Percentiles rank a stretch among this genome's conserved stretches.
Evolutionary conservation across 2,797 vertebrate genomes (phyloP).

Genomic region (Protonibea diacanthus): DNA sequence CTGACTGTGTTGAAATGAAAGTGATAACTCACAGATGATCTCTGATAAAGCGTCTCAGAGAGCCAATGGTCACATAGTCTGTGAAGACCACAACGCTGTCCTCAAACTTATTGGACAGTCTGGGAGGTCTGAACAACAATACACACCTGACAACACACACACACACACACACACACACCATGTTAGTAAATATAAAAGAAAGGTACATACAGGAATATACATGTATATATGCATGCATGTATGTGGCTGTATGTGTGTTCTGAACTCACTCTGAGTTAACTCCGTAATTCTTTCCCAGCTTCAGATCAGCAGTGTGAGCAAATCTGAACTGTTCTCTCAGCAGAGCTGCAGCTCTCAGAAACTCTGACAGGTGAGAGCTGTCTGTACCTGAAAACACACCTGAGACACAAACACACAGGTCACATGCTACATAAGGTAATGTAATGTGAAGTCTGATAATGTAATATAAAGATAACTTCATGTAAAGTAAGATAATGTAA

Average conservation of each 20-base stretch:
- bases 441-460: too few species aligned
- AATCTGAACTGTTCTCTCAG: constrained; percentile 85
- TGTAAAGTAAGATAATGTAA: neutral
- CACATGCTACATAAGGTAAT: neutral
- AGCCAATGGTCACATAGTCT: constrained; percentile 72
- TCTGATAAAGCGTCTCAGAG: constrained; percentile 84
- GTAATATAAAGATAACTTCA: too few species aligned
- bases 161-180: constrained; percentile 1
- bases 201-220: too few species aligned
- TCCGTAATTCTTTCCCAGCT: constrained; percentile 58
- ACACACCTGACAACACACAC: constrained; percentile 69
- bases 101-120: constrained; percentile 82
- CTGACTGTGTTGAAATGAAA: neutral
- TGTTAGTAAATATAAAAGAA: too few species aligned
- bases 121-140: constrained; percentile 81
- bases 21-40: constrained; percentile 77
- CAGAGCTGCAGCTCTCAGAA: constrained; percentile 78
- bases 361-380: constrained; percentile 73
- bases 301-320: constrained; percentile 70
- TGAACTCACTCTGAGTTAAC: constrained; percentile 76
- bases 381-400: constrained; percentile 79
- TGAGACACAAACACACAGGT: constrained; percentile 40
- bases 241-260: neutral
- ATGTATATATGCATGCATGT: neutral
- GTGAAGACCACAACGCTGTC: constrained; percentile 70